Base-by-base conservation (phyloP, 2,888 invertebrate species). In the Rhyacophila evoluta region DNA sequence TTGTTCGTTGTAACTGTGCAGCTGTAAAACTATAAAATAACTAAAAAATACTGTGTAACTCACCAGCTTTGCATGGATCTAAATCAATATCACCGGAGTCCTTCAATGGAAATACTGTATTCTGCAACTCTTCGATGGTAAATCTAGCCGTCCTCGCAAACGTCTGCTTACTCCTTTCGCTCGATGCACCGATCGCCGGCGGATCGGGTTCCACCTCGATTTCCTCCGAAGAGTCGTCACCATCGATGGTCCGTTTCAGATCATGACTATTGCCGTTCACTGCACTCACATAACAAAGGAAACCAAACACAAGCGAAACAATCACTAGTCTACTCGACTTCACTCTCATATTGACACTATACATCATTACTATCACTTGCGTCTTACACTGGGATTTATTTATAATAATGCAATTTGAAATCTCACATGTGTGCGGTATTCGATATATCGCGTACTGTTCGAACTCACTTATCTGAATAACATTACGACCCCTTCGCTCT, bases 1-100 rank as follows among this genome's bases (percentile, higher is more conserved):
- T n/a, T n/a, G n/a, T n/a, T n/a, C n/a, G n/a, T n/a, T n/a, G n/a
- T n/a, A n/a, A n/a, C n/a, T n/a, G n/a, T n/a, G n/a, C n/a, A n/a
- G n/a, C n/a, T n/a, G n/a, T n/a, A n/a, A n/a, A n/a, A n/a, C n/a
- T n/a, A n/a, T n/a, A 33, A 33, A 33, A 33, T 33, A 33, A 6
- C 29, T 33, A 4, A 33, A 33, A 4, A 33, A 4, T 33, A 4
- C 6, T 33, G 2, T 33, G n/a, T 11, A 11, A 88, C 93, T 92
- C 88, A 96, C 96, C 94, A 86, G 95, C 94, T 91, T 96, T 96
- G 88, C 96, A 96, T 77, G 96, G 94, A 88, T 96, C 96, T 90
- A 95, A 89, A 85, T 96, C 94, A 82, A 94, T 87, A 86, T 96
- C 96, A 82, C 91, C 90, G 68, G 94, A 95, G 79, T 93, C 91